These are phyloP conservation scores for Laothoe populi DNA, from an alignment of 2,888 invertebrate genomes.

Conservation along the genomic window DNA sequence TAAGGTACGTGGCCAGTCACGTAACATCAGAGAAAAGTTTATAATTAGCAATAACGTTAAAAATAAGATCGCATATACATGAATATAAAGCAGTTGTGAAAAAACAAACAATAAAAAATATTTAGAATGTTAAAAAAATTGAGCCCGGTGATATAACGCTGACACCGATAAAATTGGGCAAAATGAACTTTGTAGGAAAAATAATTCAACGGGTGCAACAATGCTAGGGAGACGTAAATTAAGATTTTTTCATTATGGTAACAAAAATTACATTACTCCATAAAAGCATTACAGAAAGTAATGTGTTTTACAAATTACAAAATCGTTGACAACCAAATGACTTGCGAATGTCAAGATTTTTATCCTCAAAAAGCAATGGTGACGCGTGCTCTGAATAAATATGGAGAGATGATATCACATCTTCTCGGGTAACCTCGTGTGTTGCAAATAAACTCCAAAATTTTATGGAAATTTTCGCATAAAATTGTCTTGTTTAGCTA, in stretches of 20 bases:
- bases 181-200: too few species aligned
- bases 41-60: background rate
- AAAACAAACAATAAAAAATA: background rate
- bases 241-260: background rate
- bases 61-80: too few species aligned
- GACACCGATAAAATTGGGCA: too few species aligned
- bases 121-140: too few species aligned
- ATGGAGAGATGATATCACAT: slow-evolving; percentile 13
- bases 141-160: too few species aligned
- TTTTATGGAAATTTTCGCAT: background rate
- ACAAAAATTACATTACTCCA: background rate
- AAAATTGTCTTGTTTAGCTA: background rate
- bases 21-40: background rate
- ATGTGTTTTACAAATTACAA: slow-evolving; percentile 21
- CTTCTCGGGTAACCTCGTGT: slow-evolving; percentile 7
- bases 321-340: slow-evolving; percentile 1
- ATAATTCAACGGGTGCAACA: too few species aligned
- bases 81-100: background rate
- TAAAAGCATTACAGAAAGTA: background rate
- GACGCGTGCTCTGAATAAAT: slow-evolving; percentile 17
- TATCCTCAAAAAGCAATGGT: slow-evolving; percentile 7
- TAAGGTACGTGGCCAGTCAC: background rate
- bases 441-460: background rate
- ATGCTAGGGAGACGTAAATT: too few species aligned
- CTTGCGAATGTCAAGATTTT: slow-evolving; percentile 20